Evolutionary conservation across 2,113 vertebrate genomes (phyloP).

Genomic region (Verasper variegatus): DNA sequence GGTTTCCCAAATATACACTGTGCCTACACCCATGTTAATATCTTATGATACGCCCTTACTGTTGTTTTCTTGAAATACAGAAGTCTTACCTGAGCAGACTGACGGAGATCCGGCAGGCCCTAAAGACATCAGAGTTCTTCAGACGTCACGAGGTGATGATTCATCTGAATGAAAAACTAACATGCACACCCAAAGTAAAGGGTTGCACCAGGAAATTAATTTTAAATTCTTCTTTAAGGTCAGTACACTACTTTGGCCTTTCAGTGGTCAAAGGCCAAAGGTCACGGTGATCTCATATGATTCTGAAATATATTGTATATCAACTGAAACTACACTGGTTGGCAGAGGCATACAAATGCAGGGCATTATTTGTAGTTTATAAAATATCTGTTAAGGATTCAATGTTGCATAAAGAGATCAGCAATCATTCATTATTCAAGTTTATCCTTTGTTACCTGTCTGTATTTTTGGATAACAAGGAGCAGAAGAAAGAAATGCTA

Average conservation of each 20-base stretch:
- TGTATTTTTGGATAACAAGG: not conserved
- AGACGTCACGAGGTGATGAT: conserved; percentile 91
- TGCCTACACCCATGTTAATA: not conserved
- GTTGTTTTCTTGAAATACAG: conserved; percentile 72
- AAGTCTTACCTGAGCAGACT: conserved; percentile 91
- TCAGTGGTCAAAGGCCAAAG: no score
- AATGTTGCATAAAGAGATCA: no score
- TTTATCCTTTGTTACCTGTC: not conserved
- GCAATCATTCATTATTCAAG: no score
- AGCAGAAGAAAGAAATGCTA: not conserved
- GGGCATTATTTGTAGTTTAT: no score
- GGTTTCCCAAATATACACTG: conserved; percentile 6
- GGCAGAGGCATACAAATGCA: no score
- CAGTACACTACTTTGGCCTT: not conserved
- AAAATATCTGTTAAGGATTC: no score
- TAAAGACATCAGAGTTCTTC: conserved; percentile 94
- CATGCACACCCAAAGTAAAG: not conserved
- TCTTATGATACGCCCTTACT: not conserved
- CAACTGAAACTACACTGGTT: no score
- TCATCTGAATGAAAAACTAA: conserved; percentile 8
- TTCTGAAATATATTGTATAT: no score
- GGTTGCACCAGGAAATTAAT: not conserved
- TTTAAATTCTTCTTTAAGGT: not conserved
- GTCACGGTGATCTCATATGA: no score
- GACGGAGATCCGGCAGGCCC: conserved; percentile 87